Base-by-base conservation (phyloP, 1,140 invertebrate species). In the Drosophila sp. region DNA sequence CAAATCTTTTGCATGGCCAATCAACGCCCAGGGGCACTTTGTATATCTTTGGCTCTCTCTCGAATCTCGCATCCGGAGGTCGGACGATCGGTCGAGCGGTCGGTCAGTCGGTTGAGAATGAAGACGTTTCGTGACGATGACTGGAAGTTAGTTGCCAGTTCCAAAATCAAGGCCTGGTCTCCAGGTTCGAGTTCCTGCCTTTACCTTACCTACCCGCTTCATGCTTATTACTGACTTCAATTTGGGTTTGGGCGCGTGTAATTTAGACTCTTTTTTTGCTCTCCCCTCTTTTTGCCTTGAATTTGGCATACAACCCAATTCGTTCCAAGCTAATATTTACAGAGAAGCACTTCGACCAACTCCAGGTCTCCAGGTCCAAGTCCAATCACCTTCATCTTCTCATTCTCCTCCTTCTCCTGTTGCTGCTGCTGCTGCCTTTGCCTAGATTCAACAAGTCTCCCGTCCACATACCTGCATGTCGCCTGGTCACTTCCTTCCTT, bases 61-160 rank as follows among this genome's bases (percentile, higher is more conserved):
- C 33, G 32, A 58, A 58, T 50, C 44, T 50, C 85, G 77, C 84
- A 89, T 80, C 84, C 77, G 80, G 84, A 83, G 76, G 84, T 84
- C 84, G 74, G 71, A 60, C 86, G 85, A 25, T 7, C 44, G 44
- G 17, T 23, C 23, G 33, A 35, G 7, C 33, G 17, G 44, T 23
- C 44, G 44, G 44, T 47, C 44, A 23, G 44, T 23, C 44, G 44
- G 23, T 50, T 50, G 44, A 50, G 44, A 90, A 90, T 90, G 81
- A 90, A 90, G 86, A 90, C 76, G 86, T 90, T 90, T 90, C 86
- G 86, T 90, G 86, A 90, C 86, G 89, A 78, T 86, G 83, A 79
- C 79, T 80, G 76, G 61, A 66, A 67, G 75, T 77, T 75, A 77
- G 68, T 77, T 57, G 68, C 66, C 44, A 50, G 44, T 50, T 27